These are phyloP conservation scores for Smittia sp. DNA, from an alignment of 2,888 invertebrate genomes.

Conservation along the genomic window DNA sequence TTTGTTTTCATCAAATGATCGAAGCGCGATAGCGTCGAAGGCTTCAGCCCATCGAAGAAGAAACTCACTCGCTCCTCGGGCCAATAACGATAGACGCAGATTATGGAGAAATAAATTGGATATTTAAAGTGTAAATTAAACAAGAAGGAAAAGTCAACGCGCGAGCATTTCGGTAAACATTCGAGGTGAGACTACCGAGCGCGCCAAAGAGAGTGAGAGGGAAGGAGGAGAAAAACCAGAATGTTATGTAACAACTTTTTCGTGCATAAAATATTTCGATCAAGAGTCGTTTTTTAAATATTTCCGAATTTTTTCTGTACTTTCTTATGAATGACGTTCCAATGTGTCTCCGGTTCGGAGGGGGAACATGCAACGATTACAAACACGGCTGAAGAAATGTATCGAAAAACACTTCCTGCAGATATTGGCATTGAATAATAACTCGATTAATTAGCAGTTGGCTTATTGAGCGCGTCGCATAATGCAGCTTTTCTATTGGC, in stretches of 20 bases:
- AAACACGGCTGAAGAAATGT: neutral
- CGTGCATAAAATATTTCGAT: slow-evolving; percentile 31
- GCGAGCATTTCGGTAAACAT: neutral
- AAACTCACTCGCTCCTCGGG: too few species aligned
- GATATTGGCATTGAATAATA: slow-evolving; percentile 39
- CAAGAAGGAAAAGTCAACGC: neutral
- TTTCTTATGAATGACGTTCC: slow-evolving; percentile 36
- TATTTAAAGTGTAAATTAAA: slow-evolving; percentile 32
- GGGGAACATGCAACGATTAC: neutral
- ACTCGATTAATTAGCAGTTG: neutral
- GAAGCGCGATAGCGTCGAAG: neutral
- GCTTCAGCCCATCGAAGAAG: too few species aligned
- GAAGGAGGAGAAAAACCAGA: slow-evolving; percentile 39
- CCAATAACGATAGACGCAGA: neutral
- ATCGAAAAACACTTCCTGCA: slow-evolving; percentile 29
- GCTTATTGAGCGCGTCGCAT: too few species aligned
- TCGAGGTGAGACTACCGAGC: neutral
- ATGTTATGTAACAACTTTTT: slow-evolving; percentile 26
- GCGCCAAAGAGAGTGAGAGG: neutral
- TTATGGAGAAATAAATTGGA: slow-evolving; percentile 14
- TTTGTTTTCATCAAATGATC: neutral
- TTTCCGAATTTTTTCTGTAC: slow-evolving; percentile 32
- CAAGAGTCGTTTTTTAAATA: slow-evolving; percentile 9
- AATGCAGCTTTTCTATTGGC: too few species aligned
- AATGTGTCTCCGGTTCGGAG: neutral